phyloP scores from a whole-genome alignment of 1,140 invertebrate species.

The Plutomurus gul region DNA sequence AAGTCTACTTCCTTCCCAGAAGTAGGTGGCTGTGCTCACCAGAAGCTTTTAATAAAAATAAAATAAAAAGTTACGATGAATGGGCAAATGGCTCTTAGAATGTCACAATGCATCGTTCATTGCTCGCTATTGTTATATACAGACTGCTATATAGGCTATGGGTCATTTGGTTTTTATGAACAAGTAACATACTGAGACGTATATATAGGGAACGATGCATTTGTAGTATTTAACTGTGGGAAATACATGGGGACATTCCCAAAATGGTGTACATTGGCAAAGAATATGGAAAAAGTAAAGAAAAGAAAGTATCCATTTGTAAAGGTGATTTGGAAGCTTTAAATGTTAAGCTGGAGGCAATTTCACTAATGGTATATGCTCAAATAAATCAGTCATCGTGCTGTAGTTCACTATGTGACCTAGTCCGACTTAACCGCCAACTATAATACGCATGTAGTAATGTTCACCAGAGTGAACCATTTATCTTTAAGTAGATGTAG shows the following conservation, averaged over 20 bases:
- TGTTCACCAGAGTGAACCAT: too few relatives aligned
- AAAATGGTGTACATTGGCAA: not conserved
- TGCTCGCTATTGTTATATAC: not conserved
- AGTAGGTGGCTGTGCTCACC: not conserved
- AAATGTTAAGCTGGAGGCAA: slow-evolving; percentile 32
- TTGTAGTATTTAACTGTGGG: not conserved
- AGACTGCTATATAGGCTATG: not conserved
- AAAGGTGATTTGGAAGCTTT: slow-evolving; percentile 23
- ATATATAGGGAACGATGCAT: not conserved
- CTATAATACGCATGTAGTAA: too few relatives aligned
- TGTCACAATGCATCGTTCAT: not conserved
- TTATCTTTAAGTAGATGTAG: too few relatives aligned
- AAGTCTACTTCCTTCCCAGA: not conserved
- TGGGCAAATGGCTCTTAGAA: not conserved
- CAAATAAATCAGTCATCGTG: slow-evolving; percentile 29
- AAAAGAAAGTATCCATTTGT: slow-evolving; percentile 21
- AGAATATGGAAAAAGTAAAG: slow-evolving; percentile 4
- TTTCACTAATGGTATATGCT: slow-evolving; percentile 21
- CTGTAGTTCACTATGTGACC: not conserved
- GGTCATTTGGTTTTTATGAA: too few relatives aligned
- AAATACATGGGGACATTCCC: not conserved
- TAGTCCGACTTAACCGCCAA: not conserved
- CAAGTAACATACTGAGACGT: too few relatives aligned
- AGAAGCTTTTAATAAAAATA: slow-evolving; percentile 18
- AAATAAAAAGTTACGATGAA: slow-evolving; percentile 12